These are phyloP conservation scores for Odocoileus virginianus DNA, from an alignment of 2,113 vertebrate genomes.

Conservation along the genomic window DNA sequence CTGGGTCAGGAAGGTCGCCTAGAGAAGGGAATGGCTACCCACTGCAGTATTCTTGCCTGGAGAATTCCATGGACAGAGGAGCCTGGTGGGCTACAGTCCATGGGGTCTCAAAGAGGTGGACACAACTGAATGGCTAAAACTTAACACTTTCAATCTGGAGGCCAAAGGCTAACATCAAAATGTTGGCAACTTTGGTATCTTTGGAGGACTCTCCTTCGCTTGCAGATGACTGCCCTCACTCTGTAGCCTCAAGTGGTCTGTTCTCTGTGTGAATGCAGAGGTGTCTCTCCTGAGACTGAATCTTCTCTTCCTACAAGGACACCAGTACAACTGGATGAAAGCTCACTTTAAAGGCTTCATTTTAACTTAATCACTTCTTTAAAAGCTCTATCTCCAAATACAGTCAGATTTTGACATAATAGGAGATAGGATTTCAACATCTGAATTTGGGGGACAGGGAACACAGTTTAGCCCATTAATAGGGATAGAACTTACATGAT, in stretches of 20 bases:
- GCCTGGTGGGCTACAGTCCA: background rate
- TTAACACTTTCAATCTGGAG: background rate
- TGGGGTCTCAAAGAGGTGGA: background rate
- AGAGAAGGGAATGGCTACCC: background rate
- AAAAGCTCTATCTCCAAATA: background rate
- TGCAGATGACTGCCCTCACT: background rate
- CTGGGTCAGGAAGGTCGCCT: fast-evolving
- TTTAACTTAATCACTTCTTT: background rate
- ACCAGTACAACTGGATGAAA: background rate
- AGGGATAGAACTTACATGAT: background rate
- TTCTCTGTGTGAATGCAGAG: background rate
- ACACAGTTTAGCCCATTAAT: background rate
- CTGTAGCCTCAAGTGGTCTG: too few species aligned
- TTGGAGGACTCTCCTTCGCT: background rate
- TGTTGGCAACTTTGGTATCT: background rate
- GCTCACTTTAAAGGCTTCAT: background rate
- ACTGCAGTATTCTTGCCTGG: background rate
- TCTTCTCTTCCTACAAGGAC: background rate
- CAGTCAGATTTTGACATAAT: background rate
- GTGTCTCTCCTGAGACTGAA: background rate
- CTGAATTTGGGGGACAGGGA: background rate
- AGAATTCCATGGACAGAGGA: background rate
- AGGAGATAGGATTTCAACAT: background rate
- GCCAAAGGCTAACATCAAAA: background rate
- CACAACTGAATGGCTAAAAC: background rate